Base-by-base conservation (phyloP, 2,888 invertebrate genomes). In the Heteromyza rotundicornis region DNA sequence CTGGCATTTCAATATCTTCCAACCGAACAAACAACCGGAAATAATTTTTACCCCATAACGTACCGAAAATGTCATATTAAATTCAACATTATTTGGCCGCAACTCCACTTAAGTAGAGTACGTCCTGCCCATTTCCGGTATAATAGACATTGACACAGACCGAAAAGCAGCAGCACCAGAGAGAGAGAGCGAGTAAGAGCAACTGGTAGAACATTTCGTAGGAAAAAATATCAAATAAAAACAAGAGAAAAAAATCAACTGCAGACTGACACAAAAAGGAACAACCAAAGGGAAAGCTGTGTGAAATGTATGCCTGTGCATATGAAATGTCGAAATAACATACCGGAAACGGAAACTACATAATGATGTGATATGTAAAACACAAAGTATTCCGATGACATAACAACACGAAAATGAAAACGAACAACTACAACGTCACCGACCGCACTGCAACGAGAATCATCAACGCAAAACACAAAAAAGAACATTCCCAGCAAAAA, bases 341-440 rank as follows among this genome's bases (percentile, higher is more conserved):
- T 40, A 40, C 40, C 40, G 40, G 40, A 40, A 40, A 40, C 40
- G 40, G 40, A 40, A 40, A 40, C 40, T 40, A 40, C 40, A 40
- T 40, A 40, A 40, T 40, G n/a, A 40, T 40, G 40, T 40, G 40
- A 8, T 14, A n/a, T 40, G 40, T 40, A 40, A 40, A 14, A 40
- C 40, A 40, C 40, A n/a, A n/a, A 14, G 40, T n/a, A 40, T n/a
- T 8, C 40, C 5, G 40, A 3, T 40, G 40, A 40, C 40, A 40
- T 40, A n/a, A 40, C 40, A 40, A 27, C 27, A 10, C 27, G 27
- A n/a, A n/a, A n/a, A n/a, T n/a, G n/a, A n/a, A n/a, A n/a, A n/a
- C n/a, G n/a, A n/a, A n/a, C n/a, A n/a, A n/a, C n/a, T n/a, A 8
- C 19, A 14, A 19, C 22, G 50, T 50, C 22, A 1, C 20, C 22